These are phyloP conservation scores for Pluvianellus socialis DNA, from an alignment of 2,113 vertebrate genomes.

Conservation along the genomic window DNA sequence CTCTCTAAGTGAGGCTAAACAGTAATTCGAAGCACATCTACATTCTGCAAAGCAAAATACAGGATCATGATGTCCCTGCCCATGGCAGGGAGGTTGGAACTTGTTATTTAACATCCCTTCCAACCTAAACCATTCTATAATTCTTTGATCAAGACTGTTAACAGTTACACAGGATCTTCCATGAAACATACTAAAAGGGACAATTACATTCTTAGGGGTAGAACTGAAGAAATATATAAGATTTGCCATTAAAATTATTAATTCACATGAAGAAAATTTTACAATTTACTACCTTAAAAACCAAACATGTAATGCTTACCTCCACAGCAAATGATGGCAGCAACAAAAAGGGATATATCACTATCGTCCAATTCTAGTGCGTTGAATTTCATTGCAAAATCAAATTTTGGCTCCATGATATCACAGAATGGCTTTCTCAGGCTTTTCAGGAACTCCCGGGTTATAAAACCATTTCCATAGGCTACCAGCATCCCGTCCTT, in stretches of 20 bases:
- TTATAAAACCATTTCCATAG: slow-evolving; percentile 93
- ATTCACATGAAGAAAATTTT: neutral
- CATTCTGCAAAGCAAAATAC: neutral
- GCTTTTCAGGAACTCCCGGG: slow-evolving; percentile 96
- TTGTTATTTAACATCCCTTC: too few species aligned
- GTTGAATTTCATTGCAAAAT: slow-evolving; percentile 98
- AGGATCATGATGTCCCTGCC: neutral
- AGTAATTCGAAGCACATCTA: neutral
- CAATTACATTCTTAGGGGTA: neutral
- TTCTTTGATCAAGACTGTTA: neutral
- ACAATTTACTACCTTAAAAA: neutral
- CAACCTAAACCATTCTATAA: too few species aligned
- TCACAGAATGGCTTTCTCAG: slow-evolving; percentile 93
- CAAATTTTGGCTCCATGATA: slow-evolving; percentile 98
- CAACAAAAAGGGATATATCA: slow-evolving; percentile 95
- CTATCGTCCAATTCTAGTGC: slow-evolving; percentile 93
- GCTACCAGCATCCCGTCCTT: slow-evolving; percentile 97
- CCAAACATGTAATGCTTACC: slow-evolving; percentile 71
- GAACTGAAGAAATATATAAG: neutral
- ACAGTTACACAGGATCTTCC: neutral
- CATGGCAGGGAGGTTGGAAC: too few species aligned
- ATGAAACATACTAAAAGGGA: neutral
- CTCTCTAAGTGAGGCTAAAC: neutral
- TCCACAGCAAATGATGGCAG: slow-evolving; percentile 97
- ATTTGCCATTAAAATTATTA: neutral